phyloP scores from a whole-genome alignment of 2,888 invertebrate species.

The Caenorhabditis sp. region DNA sequence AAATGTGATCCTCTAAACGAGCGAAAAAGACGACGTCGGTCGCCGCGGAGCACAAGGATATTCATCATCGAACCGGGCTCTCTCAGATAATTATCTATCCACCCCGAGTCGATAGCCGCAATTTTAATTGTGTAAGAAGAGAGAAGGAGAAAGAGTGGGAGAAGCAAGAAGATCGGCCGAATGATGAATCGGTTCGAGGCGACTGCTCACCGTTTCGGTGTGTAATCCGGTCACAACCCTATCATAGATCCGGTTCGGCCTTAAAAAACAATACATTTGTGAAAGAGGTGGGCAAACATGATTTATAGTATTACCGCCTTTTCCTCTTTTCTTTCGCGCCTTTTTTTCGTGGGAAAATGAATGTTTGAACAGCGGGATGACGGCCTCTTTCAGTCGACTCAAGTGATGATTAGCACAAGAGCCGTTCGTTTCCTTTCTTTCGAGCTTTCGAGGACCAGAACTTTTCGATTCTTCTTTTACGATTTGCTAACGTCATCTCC shows the following conservation, averaged over 20 bases:
- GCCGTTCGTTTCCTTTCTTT: background rate
- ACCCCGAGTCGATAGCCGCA: background rate
- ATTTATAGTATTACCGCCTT: constrained; percentile 27
- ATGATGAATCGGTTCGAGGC: constrained; percentile 18
- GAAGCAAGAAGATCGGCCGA: constrained; percentile 7
- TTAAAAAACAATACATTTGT: constrained; percentile 8
- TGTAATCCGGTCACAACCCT: constrained; percentile 7
- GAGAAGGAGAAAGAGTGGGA: background rate
- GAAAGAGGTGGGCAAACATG: constrained; percentile 27
- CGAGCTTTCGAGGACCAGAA: background rate
- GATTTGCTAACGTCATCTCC: too few relatives aligned
- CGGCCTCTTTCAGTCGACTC: background rate
- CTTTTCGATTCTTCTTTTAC: background rate
- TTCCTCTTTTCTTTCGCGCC: background rate
- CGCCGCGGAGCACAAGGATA: too few relatives aligned
- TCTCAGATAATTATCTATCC: background rate
- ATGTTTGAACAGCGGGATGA: constrained; percentile 5
- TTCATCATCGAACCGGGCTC: too few relatives aligned
- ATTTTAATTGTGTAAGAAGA: constrained; percentile 33
- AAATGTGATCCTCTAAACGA: constrained; percentile 5
- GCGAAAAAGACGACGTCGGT: background rate
- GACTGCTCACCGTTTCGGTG: background rate
- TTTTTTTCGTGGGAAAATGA: constrained; percentile 1
- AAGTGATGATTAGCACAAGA: background rate
- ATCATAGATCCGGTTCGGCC: background rate